phyloP scores from a whole-genome alignment of 2,797 vertebrate species.

The Gallirallus australis region DNA sequence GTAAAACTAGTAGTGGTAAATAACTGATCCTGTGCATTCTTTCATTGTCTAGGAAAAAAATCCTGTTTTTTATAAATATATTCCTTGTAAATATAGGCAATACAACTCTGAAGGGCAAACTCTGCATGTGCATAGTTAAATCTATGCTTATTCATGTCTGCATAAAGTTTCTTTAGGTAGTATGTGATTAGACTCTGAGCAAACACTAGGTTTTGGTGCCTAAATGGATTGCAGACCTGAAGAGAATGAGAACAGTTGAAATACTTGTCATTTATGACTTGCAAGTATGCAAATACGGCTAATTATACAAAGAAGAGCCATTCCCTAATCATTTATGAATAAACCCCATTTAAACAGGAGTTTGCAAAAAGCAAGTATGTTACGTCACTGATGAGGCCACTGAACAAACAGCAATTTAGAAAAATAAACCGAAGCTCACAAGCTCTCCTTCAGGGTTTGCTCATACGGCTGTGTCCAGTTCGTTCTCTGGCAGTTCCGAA shows the following conservation, averaged over 20 bases:
- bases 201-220: neutral
- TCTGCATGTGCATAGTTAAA: neutral
- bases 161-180: neutral
- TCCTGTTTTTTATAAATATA: neutral
- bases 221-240: neutral
- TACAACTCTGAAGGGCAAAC: neutral
- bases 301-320: neutral
- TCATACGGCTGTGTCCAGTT: neutral
- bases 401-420: neutral
- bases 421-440: neutral
- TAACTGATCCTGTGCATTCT: neutral
- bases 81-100: neutral
- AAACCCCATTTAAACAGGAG: neutral
- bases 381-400: neutral
- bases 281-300: neutral
- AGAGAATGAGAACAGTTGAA: neutral
- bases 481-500: neutral
- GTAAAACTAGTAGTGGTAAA: neutral
- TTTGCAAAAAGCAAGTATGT: neutral
- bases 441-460: neutral
- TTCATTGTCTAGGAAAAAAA: neutral
- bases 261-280: neutral
- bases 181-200: neutral
- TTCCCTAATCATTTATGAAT: neutral
- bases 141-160: neutral